Conservation (phyloP, 2,888 invertebrate species). For the Troilus luridus region DNA sequence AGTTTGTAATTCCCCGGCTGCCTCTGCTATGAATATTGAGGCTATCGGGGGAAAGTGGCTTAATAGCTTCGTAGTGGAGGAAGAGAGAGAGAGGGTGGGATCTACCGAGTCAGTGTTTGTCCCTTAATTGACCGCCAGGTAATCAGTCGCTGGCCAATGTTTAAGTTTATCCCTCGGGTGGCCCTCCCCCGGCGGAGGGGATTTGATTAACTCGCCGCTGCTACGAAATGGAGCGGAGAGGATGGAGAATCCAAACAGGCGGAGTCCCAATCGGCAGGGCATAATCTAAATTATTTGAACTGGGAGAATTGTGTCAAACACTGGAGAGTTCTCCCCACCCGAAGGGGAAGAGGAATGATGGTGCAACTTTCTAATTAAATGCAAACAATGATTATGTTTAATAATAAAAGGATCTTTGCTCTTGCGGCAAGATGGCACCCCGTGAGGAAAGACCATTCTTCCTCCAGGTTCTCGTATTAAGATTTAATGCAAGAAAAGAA, state of each 20-base stretch:
- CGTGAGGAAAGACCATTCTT: too few relatives aligned
- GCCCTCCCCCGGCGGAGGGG: background rate
- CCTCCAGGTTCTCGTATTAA: too few relatives aligned
- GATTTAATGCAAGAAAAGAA: too few relatives aligned
- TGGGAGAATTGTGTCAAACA: slow-evolving; percentile 26
- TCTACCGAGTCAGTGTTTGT: slow-evolving; percentile 18
- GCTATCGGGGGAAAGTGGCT: background rate
- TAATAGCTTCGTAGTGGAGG: background rate
- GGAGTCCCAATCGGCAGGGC: background rate
- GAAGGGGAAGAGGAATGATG: background rate
- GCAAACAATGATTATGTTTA: slow-evolving; percentile 10
- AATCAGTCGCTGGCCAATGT: background rate
- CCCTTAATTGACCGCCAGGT: background rate
- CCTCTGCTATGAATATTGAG: background rate
- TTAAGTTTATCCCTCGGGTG: background rate
- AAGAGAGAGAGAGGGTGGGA: background rate
- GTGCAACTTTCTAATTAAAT: background rate
- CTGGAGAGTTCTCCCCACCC: background rate
- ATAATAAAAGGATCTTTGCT: background rate
- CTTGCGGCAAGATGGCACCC: background rate
- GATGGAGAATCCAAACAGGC: background rate
- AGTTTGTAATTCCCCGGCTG: background rate
- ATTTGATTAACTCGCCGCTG: background rate
- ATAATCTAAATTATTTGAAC: slow-evolving; percentile 35
- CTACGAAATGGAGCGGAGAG: background rate